Evolutionary conservation across 2,113 vertebrate genomes (phyloP).

Genomic region (Melanocharis versteri): DNA sequence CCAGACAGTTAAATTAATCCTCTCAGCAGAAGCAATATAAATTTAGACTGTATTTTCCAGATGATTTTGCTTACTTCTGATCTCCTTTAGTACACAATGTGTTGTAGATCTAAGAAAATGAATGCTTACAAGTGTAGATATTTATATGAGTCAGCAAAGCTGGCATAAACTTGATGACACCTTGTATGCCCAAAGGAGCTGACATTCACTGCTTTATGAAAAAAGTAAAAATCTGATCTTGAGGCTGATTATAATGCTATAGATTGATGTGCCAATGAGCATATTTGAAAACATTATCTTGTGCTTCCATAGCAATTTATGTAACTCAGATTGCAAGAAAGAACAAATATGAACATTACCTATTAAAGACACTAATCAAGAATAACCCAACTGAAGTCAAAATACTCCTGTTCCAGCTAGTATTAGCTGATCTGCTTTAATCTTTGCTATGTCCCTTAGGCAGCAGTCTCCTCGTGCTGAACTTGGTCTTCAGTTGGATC

Average conservation of each 20-base stretch:
- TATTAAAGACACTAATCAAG: conserved; percentile 2
- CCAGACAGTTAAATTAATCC: conserved; percentile 37
- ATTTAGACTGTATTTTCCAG: conserved; percentile 50
- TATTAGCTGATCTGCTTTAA: conserved; percentile 9
- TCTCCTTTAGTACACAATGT: conserved; percentile 50
- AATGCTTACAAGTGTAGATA: conserved; percentile 55
- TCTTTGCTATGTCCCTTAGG: background rate
- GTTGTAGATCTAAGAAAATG: conserved; percentile 48
- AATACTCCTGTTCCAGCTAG: conserved; percentile 13
- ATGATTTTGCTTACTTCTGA: conserved; percentile 61
- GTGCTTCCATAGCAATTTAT: conserved; percentile 50
- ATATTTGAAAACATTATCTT: conserved; percentile 49
- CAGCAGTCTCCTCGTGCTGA: background rate
- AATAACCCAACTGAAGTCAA: conserved; percentile 10
- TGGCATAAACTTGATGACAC: conserved; percentile 51
- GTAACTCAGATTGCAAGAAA: conserved; percentile 29
- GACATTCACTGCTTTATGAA: conserved; percentile 39
- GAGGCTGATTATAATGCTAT: background rate
- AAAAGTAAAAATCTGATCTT: conserved; percentile 10
- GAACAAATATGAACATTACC: conserved; percentile 16
- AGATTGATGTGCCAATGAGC: conserved; percentile 37
- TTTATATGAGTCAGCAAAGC: conserved; percentile 65
- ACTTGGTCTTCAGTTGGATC: background rate
- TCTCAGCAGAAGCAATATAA: conserved; percentile 50
- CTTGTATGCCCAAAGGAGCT: conserved; percentile 47